Percentiles rank a stretch among this genome's conserved stretches.
phyloP scores from a whole-genome alignment of 2,797 vertebrate genomes.

The Botia almorhae region DNA sequence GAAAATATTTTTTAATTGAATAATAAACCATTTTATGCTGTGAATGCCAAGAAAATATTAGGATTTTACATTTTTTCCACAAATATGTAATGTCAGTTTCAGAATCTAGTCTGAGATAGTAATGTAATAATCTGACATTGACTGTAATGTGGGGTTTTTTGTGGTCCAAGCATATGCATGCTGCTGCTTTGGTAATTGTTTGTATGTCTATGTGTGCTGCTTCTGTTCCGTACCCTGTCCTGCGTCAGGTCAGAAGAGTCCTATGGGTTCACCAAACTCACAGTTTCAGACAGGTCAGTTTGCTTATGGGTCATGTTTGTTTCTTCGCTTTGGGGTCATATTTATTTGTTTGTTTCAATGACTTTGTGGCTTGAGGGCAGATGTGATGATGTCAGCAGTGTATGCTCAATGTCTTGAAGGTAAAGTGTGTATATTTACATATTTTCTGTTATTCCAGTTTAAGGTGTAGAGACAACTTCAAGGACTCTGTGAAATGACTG shows the following conservation, averaged over 20 bases:
- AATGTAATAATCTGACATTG: neutral
- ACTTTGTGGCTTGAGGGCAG: constrained; percentile 1
- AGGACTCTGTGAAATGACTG: no score
- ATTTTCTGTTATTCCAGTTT: no score
- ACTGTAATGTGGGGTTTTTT: neutral
- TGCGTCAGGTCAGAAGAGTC: constrained; percentile 72
- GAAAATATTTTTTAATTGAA: neutral
- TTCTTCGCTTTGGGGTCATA: no score
- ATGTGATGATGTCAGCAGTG: neutral
- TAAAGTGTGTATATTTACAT: no score
- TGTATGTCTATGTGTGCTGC: constrained; percentile 41
- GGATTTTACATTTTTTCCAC: neutral
- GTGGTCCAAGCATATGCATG: constrained; percentile 2
- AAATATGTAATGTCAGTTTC: neutral
- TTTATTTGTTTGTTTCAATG: neutral
- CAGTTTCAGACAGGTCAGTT: constrained; percentile 78
- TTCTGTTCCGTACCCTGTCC: constrained; percentile 58
- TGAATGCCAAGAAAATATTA: neutral
- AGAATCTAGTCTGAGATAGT: neutral
- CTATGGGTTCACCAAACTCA: constrained; percentile 72
- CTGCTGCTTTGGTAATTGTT: constrained; percentile 47
- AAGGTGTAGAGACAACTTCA: no score
- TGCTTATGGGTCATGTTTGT: neutral
- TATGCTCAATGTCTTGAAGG: neutral
- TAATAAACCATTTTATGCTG: neutral